Percentiles rank a stretch among this genome's conserved stretches.
Conservation (phyloP, 2,113 vertebrate species). For the Nyctereutes procyonoides region DNA sequence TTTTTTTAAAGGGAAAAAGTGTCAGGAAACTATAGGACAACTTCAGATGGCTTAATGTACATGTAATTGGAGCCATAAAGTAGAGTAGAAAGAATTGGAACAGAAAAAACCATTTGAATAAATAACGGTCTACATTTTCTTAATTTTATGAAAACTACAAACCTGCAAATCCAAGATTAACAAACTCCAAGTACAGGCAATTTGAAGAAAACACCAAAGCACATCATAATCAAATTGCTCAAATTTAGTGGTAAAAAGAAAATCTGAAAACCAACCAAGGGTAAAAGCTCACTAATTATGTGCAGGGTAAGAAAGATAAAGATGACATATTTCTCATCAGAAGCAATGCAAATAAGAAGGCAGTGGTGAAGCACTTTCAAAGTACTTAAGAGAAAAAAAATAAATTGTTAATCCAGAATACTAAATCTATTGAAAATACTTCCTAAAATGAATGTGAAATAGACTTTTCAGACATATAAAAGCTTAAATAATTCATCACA, state of each 20-base stretch:
- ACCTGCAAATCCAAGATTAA: not conserved
- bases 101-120: not conserved
- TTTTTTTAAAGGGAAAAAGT: not conserved
- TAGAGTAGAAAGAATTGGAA: not conserved
- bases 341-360: not conserved
- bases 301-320: not conserved
- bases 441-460: not conserved
- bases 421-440: not conserved
- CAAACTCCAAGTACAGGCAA: not conserved
- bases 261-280: not conserved
- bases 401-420: not conserved
- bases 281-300: not conserved
- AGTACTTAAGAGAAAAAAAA: not conserved
- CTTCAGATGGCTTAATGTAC: not conserved
- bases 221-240: not conserved
- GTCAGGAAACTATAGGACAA: not conserved
- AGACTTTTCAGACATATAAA: not conserved
- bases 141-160: not conserved
- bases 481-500: not conserved
- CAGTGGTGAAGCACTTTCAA: not conserved
- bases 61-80: not conserved
- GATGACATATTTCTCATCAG: not conserved
- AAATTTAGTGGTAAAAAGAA: not conserved
- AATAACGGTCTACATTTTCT: not conserved
- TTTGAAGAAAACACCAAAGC: not conserved